A percentile compares a stretch with the other conserved stretches of the same genome.
Conservation (phyloP, 1,140 invertebrate species). For the Hestina assimilis region DNA sequence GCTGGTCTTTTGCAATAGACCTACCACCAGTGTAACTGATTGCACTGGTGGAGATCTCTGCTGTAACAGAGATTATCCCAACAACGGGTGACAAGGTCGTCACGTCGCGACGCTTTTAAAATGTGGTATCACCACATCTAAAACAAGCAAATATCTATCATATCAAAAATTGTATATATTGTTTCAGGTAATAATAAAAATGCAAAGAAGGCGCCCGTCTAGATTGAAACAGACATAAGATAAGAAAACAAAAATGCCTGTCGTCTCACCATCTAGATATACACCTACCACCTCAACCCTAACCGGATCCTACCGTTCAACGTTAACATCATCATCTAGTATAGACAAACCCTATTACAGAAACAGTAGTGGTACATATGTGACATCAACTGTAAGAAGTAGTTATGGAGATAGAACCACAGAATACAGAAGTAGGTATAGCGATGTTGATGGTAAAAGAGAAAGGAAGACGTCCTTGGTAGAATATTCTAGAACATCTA, state of each 20-base stretch:
- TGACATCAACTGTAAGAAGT: constrained; percentile 60
- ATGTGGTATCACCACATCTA: too few species aligned
- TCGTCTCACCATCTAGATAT: constrained; percentile 78
- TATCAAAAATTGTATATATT: constrained; percentile 11
- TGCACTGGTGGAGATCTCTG: too few species aligned
- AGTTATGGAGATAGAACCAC: constrained; percentile 73
- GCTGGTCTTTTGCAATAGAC: too few species aligned
- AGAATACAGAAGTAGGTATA: constrained; percentile 66
- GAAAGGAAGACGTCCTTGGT: constrained; percentile 68
- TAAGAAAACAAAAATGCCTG: constrained; percentile 74
- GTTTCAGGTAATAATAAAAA: constrained; percentile 53
- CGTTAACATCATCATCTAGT: constrained; percentile 66
- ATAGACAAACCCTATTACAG: constrained; percentile 78
- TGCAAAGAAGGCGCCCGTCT: constrained; percentile 58
- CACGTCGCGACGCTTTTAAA: too few species aligned
- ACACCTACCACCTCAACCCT: constrained; percentile 58
- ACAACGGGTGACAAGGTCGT: too few species aligned
- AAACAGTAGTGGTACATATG: constrained; percentile 66
- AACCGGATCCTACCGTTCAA: constrained; percentile 76
- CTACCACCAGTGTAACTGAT: too few species aligned
- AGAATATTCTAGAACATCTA: constrained; percentile 58
- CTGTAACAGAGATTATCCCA: too few species aligned
- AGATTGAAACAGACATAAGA: constrained; percentile 45
- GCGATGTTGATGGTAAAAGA: constrained; percentile 61
- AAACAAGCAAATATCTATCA: background rate